Evolutionary conservation across 2,888 invertebrate species (phyloP).

Genomic region (Apotomis turbidana): DNA sequence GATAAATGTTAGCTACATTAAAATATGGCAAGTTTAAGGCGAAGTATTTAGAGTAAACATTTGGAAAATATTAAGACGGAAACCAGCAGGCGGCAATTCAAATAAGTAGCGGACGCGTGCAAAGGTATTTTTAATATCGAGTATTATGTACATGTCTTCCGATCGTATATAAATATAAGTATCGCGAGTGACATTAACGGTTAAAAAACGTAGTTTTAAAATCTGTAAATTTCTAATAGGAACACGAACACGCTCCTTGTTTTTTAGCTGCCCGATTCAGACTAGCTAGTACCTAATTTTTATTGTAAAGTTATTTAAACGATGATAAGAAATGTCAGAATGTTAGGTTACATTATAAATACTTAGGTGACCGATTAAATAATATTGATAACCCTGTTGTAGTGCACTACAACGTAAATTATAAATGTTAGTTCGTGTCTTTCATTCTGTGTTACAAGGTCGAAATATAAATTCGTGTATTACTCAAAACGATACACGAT

Average conservation of each 20-base stretch:
- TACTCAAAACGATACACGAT: too few relatives aligned
- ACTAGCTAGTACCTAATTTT: too few relatives aligned
- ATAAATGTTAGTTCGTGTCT: not conserved
- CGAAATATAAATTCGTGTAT: too few relatives aligned
- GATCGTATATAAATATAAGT: not conserved
- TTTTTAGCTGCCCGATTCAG: too few relatives aligned
- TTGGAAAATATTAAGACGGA: not conserved
- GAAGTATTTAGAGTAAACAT: not conserved
- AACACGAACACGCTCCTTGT: too few relatives aligned
- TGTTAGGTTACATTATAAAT: too few relatives aligned
- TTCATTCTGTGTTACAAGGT: not conserved
- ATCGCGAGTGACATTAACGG: not conserved
- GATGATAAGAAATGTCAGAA: too few relatives aligned
- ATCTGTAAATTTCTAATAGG: not conserved
- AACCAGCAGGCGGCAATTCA: not conserved
- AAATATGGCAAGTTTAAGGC: too few relatives aligned
- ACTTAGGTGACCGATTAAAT: not conserved
- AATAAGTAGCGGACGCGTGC: not conserved
- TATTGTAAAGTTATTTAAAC: too few relatives aligned
- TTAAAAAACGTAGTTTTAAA: not conserved
- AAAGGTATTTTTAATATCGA: conserved; percentile 1
- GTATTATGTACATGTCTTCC: conserved; percentile 16
- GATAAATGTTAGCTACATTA: too few relatives aligned
- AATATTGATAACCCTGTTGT: not conserved
- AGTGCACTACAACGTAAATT: not conserved